These are phyloP conservation scores for Drosophila jambulina DNA, from an alignment of 1,140 invertebrate species.

Conservation along the genomic window DNA sequence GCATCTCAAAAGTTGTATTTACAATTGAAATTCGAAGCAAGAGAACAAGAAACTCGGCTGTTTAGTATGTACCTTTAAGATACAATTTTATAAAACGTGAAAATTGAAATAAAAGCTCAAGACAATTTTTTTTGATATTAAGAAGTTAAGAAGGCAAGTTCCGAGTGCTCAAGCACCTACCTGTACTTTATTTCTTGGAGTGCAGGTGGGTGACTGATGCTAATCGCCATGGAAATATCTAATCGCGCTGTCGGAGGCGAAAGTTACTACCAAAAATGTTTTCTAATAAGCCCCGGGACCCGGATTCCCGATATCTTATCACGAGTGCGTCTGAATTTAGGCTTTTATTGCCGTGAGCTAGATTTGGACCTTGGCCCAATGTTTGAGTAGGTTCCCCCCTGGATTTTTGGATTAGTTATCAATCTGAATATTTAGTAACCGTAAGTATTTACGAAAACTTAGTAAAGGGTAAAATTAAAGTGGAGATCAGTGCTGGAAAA, in stretches of 20 bases:
- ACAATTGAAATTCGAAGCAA: background rate
- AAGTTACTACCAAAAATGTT: background rate
- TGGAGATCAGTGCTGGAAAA: background rate
- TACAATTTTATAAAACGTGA: background rate
- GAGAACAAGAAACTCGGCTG: too few relatives aligned
- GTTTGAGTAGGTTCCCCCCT: background rate
- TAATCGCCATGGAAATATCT: constrained; percentile 49
- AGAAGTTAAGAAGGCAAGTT: background rate
- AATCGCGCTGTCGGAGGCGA: constrained; percentile 8
- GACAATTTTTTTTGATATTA: background rate
- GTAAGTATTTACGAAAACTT: background rate
- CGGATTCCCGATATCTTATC: constrained; percentile 29
- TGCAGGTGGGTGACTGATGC: background rate
- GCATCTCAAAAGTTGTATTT: too few relatives aligned
- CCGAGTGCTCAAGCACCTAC: background rate
- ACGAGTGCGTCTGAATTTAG: constrained; percentile 6
- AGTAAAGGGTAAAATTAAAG: background rate
- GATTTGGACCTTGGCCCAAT: constrained; percentile 30
- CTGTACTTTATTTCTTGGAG: background rate
- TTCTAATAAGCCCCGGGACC: background rate
- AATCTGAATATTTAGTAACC: background rate
- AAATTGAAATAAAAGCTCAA: background rate
- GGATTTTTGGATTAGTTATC: constrained; percentile 3
- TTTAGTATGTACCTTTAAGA: background rate
- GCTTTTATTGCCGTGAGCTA: constrained; percentile 19